Base-by-base conservation (phyloP, 37 sponge, comb jelly and placozoan genomes). In the Haliclona indistincta region DNA sequence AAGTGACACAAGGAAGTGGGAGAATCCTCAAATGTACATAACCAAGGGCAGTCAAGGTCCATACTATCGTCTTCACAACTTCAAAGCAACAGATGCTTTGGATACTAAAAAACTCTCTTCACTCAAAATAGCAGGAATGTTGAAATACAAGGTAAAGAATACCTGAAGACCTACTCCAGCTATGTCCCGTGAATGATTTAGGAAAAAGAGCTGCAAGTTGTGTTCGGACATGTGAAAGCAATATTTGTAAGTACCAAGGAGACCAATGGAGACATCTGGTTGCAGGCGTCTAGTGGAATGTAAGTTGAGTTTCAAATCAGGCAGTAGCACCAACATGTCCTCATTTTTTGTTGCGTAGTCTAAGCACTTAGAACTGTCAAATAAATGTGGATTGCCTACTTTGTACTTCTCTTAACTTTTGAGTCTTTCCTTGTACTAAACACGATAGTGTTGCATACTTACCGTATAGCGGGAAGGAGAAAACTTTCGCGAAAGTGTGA, bases 231-330 rank as follows among this genome's bases (percentile, higher is more conserved):
- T 35, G 65, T 89, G 37, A 89, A 79, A 63, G 78, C 77, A 43
- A 41, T 89, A n/a, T 79, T 38, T 35, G 25, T 77, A 35, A 37
- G 60, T 41, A 38, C 56, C 23, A 29, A 17, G 19, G 61, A 56
- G 17, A 44, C 56, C 33, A 17, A 36, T 3, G 35, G 53, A 32
- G 51, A 73, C 36, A 36, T 78, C 7, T 83, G 84, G 89, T 28
- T 89, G 17, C 80, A 89, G 37, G 89, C 89, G 13, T 89, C 89
- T 10, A 89, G 89, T 89, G 89, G 89, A 44, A 83, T 82, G 89
- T 89, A 43, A 64, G 72, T 39, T 52, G 78, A 58, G n/a, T n/a
- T n/a, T n/a, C n/a, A n/a, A n/a, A n/a, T n/a, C n/a, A n/a, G n/a
- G n/a, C n/a, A n/a, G n/a, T n/a, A n/a, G n/a, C n/a, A n/a, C n/a